Evolutionary conservation across 2,113 vertebrate genomes (phyloP).

Genomic region (Bothrops jararaca): DNA sequence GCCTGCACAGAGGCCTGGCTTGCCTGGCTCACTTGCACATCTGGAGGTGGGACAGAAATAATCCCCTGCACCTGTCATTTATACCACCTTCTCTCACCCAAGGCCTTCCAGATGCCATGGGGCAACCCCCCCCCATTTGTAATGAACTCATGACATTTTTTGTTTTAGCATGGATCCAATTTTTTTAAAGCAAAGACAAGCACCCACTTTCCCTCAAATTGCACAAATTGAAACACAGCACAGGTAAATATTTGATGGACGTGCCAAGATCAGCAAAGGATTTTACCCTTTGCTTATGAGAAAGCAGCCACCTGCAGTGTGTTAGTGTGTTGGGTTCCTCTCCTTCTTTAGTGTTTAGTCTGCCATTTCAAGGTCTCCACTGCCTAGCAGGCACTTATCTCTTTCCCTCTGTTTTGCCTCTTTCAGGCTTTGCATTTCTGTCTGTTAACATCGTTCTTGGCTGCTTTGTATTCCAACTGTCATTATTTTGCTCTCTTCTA

Average conservation of each 20-base stretch:
- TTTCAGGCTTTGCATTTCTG: slow-evolving; percentile 6
- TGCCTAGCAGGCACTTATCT: background rate
- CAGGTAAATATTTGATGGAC: background rate
- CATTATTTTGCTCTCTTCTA: slow-evolving; percentile 1
- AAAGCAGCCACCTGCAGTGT: slow-evolving; percentile 29
- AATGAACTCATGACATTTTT: background rate
- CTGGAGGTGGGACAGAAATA: background rate
- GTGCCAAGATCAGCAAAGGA: background rate
- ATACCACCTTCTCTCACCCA: background rate
- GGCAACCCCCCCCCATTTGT: background rate
- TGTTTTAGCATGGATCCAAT: background rate
- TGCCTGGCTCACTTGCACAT: too few relatives aligned
- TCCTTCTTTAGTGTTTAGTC: slow-evolving; percentile 16
- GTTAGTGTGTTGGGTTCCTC: slow-evolving; percentile 14
- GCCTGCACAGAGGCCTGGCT: background rate
- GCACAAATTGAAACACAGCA: background rate
- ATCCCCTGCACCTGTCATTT: background rate
- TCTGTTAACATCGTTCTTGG: background rate
- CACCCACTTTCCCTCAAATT: background rate
- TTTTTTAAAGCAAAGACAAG: background rate
- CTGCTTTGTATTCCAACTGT: background rate
- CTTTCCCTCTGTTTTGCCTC: slow-evolving; percentile 1
- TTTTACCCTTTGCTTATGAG: slow-evolving; percentile 1
- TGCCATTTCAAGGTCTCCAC: background rate
- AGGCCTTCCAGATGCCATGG: background rate